A percentile compares a stretch with the other conserved stretches of the same genome.
Evolutionary conservation across 2,797 vertebrate genomes (phyloP).

Genomic region (Neopelma chrysocephalum): DNA sequence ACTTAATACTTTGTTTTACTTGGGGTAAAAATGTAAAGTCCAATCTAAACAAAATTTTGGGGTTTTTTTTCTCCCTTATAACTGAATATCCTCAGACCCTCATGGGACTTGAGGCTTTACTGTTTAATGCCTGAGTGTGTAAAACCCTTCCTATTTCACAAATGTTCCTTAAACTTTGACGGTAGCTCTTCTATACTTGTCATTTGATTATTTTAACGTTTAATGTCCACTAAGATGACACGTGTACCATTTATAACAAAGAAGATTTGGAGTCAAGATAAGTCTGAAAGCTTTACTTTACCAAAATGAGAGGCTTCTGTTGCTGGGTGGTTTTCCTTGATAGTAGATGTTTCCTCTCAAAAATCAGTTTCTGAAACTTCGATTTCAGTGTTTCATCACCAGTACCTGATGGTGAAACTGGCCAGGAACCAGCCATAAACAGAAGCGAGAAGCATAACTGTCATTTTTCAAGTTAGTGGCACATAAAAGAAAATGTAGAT

Average conservation of each 20-base stretch:
- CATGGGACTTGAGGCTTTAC: not conserved
- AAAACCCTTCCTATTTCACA: not conserved
- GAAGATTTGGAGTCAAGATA: not conserved
- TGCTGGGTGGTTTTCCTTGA: not conserved
- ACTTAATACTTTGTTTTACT: not conserved
- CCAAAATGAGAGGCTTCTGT: not conserved
- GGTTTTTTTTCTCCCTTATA: not conserved
- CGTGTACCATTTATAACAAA: not conserved
- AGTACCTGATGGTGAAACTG: not conserved
- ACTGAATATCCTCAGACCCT: not conserved
- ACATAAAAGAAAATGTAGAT: not conserved
- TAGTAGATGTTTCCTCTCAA: not conserved
- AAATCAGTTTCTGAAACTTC: not conserved
- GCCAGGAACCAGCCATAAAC: not conserved
- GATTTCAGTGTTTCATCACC: not conserved
- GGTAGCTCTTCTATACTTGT: not conserved
- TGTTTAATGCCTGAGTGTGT: not conserved
- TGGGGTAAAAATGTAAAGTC: not conserved
- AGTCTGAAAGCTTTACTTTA: not conserved
- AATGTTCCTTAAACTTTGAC: not conserved
- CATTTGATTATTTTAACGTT: not conserved
- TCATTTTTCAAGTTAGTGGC: not conserved
- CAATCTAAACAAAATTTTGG: not conserved
- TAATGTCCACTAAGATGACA: not conserved
- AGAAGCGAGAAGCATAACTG: not conserved